Evolutionary conservation across 2,113 vertebrate species (phyloP).

Genomic region (Rousettus leschenaultii): DNA sequence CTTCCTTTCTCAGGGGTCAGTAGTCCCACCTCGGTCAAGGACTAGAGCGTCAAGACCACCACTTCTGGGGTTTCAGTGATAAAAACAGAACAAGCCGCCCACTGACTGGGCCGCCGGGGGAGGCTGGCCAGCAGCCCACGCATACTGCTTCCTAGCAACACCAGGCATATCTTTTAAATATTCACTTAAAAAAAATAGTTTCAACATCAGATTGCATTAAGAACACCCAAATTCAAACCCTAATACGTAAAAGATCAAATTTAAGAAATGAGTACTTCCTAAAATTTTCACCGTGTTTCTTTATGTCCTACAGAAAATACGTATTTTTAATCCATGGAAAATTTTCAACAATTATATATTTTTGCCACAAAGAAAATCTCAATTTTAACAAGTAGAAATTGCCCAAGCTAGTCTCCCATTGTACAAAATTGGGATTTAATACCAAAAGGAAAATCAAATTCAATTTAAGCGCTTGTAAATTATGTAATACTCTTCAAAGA

Average conservation of each 20-base stretch:
- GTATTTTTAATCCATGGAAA: not conserved
- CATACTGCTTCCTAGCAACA: no score
- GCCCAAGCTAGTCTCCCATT: not conserved
- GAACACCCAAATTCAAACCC: not conserved
- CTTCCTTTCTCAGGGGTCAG: not conserved
- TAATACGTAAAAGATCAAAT: not conserved
- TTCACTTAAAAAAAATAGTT: not conserved
- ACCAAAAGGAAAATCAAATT: not conserved
- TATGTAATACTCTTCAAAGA: not conserved
- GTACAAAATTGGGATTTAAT: not conserved
- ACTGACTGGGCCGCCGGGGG: not conserved
- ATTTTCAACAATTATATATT: not conserved
- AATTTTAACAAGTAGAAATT: not conserved
- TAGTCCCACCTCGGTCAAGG: not conserved
- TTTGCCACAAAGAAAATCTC: not conserved
- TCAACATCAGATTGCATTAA: not conserved
- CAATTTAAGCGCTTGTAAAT: not conserved
- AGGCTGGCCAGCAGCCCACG: not conserved
- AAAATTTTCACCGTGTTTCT: not conserved
- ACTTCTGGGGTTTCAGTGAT: not conserved
- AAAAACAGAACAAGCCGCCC: not conserved
- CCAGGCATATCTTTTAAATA: no score
- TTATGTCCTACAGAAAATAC: not conserved
- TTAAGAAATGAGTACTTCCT: not conserved
- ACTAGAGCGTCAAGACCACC: not conserved